Evolutionary conservation across 2,113 vertebrate genomes (phyloP), one percentile per base, ranked within the genome.

Genomic region (Trinectes maculatus): DNA sequence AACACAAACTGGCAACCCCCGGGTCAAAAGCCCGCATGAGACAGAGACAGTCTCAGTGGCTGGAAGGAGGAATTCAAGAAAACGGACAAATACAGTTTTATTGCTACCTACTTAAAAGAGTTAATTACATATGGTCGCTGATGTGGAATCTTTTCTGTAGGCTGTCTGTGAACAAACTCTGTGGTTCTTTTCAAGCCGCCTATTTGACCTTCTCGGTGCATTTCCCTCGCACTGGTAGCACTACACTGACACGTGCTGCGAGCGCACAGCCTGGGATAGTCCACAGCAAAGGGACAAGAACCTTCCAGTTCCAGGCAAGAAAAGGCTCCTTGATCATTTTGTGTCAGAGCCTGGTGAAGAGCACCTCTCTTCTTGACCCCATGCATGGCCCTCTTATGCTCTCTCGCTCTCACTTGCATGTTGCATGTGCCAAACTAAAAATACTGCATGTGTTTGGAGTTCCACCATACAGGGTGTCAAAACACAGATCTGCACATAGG

Each of bases 21-120:
- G 66, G 83, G 81, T 79, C 84, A 83, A n/a, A n/a, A 64, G 81
- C 73, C 74, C 19, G 67, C 63, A 46, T 83, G 85, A n/a, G n/a
- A 85, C 75, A 61, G 79, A 86, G 62, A 71, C 58, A 67, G 77
- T 65, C 71, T 72, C 80, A 54, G 64, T 46, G 71, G 65, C 79
- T 65, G 73, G 52, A 80, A 43, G 66, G 64, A 85, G 74, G 85
- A 90, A 89, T 90, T 89, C 70, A 77, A 85, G 80, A 83, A 79
- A 87, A 83, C 29, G 77, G 85, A 90, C 83, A 78, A 88, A 88
- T 81, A 48, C 52, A 85, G 86, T 85, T 89, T 89, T 88, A 91
- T 90, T 87, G 88, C 88, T 91, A 88, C 86, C 85, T 91, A 88
- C 68, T 84, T 85, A 87, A 89, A 91, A 87, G 63, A 89, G 87